Evolutionary conservation across 1,140 invertebrate genomes (phyloP), one percentile per base, ranked within the genome.

Genomic region (Luehdorfia chinensis): DNA sequence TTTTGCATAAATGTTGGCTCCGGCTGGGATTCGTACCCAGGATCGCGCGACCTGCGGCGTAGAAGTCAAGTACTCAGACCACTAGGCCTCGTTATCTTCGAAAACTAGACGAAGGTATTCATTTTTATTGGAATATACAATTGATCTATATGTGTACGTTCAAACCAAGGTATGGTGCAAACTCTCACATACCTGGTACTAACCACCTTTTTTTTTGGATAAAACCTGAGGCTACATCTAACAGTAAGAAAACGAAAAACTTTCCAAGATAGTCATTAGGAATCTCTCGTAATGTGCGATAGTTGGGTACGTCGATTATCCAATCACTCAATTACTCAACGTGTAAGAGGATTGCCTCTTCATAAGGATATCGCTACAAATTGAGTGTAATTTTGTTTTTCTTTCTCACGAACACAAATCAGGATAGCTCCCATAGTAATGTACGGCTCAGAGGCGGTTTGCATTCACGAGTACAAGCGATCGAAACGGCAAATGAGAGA

Each of bases 371-470:
- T 75, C 64, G 62, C 63, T 72, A 74, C 66, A 76, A 81, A 81
- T 80, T 78, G 68, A 67, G 66, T 69, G 66, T 73, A 80, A 84
- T 84, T 80, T 80, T 58, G 60, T 79, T 78, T 84, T 81, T 84
- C 80, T 58, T 76, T 78, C 73, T 80, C 77, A 84, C 80, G 72
- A 67, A 50, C 55, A 63, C 66, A 76, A 75, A 77, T 74, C 66
- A 68, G 67, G 66, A 70, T 72, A 71, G 64, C 66, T 69, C 55
- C 59, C 47, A 71, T 49, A 54, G 33, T 54, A 69, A 62, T 47
- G 56, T 37, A 52, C 43, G 48, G 52, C 55, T 59, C 34, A 36
- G 49, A 56, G 59, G 62, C 73, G 68, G 77, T 75, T 81, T 62
- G 48, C 28, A 43, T 61, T 70, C 65, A 74, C 59, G 65, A 68